These are phyloP conservation scores for Drosophila melanica DNA, from an alignment of 1,140 invertebrate genomes.

Conservation along the genomic window DNA sequence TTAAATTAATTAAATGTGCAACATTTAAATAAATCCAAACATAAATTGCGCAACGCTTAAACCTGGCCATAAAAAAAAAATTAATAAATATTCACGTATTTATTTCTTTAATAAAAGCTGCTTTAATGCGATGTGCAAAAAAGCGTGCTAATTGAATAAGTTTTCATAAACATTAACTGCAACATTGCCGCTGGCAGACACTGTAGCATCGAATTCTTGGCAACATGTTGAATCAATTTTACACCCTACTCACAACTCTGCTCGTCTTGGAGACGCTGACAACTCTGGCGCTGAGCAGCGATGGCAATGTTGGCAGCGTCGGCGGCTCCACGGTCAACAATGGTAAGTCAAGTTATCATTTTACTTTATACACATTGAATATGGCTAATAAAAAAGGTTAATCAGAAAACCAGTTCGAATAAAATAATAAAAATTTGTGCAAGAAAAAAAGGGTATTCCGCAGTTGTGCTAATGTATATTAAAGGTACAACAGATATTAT, in stretches of 20 bases:
- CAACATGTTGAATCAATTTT: slow-evolving; percentile 48
- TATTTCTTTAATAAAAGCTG: not conserved
- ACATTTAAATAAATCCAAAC: slow-evolving; percentile 25
- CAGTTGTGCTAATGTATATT: no score
- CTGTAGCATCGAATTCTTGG: not conserved
- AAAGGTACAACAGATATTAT: no score
- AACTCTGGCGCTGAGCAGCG: slow-evolving; percentile 52
- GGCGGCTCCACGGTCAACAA: slow-evolving; percentile 62
- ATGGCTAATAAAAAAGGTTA: no score
- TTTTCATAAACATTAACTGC: slow-evolving; percentile 6
- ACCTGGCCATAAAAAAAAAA: slow-evolving; percentile 14
- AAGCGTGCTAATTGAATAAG: slow-evolving; percentile 14
- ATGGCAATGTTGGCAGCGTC: slow-evolving; percentile 34
- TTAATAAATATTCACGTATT: slow-evolving; percentile 1
- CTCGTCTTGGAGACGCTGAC: slow-evolving; percentile 22
- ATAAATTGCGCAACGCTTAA: slow-evolving; percentile 11
- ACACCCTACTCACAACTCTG: slow-evolving; percentile 22
- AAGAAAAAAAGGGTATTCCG: no score
- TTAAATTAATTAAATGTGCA: slow-evolving; percentile 27
- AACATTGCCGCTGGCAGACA: not conserved
- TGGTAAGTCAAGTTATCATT: slow-evolving; percentile 48
- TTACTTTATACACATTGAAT: not conserved
- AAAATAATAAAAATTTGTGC: no score
- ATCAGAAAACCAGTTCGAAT: no score
- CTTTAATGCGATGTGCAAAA: slow-evolving; percentile 22